Conservation (phyloP, 2,888 invertebrate species). For the Cataglyphis altisquamis region DNA sequence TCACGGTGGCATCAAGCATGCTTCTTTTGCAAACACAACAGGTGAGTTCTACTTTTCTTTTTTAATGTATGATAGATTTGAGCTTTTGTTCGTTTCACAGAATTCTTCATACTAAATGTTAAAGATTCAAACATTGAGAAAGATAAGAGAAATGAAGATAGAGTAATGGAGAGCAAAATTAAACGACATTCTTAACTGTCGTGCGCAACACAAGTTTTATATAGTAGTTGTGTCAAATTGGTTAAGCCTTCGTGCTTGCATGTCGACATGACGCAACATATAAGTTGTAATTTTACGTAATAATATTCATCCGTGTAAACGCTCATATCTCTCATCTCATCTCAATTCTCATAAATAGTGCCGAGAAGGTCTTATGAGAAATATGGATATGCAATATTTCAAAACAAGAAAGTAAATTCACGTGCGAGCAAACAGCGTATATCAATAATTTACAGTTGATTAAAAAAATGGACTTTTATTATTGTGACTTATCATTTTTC, state of each 20-base stretch:
- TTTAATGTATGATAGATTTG: neutral
- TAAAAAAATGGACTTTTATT: conserved; percentile 3
- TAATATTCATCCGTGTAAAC: conserved; percentile 42
- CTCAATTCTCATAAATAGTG: conserved; percentile 36
- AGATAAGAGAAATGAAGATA: neutral
- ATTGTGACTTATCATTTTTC: neutral
- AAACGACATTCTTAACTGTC: neutral
- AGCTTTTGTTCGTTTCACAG: neutral
- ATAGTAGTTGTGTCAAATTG: neutral
- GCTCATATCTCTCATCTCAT: conserved; percentile 38
- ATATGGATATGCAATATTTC: conserved; percentile 25
- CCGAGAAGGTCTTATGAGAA: conserved; percentile 11
- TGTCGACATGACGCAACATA: conserved; percentile 27
- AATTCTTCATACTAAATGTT: neutral
- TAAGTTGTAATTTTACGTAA: conserved; percentile 52
- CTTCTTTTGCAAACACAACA: conserved; percentile 97
- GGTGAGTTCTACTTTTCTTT: conserved; percentile 88
- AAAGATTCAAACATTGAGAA: conserved; percentile 2
- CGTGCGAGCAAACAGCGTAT: neutral
- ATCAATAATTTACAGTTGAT: neutral
- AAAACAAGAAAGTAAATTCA: conserved; percentile 4
- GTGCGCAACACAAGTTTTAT: neutral
- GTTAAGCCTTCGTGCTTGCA: conserved; percentile 15
- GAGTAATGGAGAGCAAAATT: neutral
- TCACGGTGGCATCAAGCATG: conserved; percentile 93